phyloP scores from a whole-genome alignment of 23 tunicate species.

The Oikopleura albicans region DNA sequence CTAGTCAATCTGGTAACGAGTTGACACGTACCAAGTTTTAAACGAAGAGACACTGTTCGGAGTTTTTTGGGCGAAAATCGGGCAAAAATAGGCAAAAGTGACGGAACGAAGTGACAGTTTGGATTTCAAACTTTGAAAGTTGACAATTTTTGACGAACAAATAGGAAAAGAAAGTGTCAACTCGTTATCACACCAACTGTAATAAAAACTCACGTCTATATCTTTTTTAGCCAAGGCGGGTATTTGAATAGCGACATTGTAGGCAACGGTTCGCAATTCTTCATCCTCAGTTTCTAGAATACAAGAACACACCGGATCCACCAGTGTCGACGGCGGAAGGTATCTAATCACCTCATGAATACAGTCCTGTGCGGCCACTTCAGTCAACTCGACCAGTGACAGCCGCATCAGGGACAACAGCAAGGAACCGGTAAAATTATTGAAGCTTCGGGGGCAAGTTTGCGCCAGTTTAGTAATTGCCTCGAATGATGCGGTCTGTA shows the following conservation, averaged over 20 bases:
- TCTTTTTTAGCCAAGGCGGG: neutral
- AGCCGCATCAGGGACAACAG: neutral
- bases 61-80: no score
- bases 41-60: no score
- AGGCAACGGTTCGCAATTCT: neutral
- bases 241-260: neutral
- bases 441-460: neutral
- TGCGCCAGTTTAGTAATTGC: neutral
- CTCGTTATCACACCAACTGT: no score
- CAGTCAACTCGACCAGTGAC: neutral
- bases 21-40: no score
- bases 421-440: neutral
- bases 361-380: neutral
- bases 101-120: no score
- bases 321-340: neutral
- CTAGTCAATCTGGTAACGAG: no score
- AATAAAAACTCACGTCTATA: no score
- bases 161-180: no score
- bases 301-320: neutral
- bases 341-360: neutral
- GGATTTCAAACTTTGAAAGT: no score
- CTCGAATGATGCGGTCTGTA: neutral
- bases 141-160: no score
- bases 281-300: neutral
- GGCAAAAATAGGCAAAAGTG: no score